Base-by-base conservation (phyloP, 2,888 invertebrate species). In the Acleris sparsana region DNA sequence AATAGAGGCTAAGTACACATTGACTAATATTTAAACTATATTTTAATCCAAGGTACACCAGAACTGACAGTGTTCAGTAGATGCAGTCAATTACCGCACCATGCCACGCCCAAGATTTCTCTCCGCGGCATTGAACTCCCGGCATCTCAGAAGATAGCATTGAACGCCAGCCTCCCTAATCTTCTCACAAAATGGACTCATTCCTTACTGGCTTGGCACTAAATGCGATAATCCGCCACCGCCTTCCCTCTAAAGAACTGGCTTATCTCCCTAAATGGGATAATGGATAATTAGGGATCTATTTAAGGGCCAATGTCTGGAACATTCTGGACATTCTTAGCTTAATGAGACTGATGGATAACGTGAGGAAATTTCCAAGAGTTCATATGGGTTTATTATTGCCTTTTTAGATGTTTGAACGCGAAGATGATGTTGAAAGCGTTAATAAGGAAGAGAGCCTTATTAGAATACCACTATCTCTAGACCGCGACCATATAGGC, bases 241-340 rank as follows among this genome's bases (percentile, higher is more conserved):
- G 39, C 39, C 39, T 53, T 58, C 46, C 58, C 33, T 43, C 44
- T 58, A 44, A 63, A 57, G 25, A 20, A 51, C 49, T 43, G 49
- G 46, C 49, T 39, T 66, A 66, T 66, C 62, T 39, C 66, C 62
- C 66, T 66, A 66, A 62, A 62, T 57, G 66, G 66, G 17, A 56
- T 66, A 57, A 66, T 61, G 29, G 60, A 60, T 66, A 61, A 57
- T 66, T 53, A 61, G 55, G 57, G n/a, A 57, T 62, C 51, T 66
- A 66, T 66, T 66, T 65, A 65, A 60, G 43, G 44, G 13, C 60
- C 16, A 64, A 48, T 29, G 22, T 49, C 48, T 22, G 55, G 16
- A 29, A 59, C 64, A 55, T 65, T 65, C 60, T 59, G 65, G 60
- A 61, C 51, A 60, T 43, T 56, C 56, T 43, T 18, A 13, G 58